Evolutionary conservation across 1,140 invertebrate species (phyloP).

Genomic region (Rhynchophorus ferrugineus): DNA sequence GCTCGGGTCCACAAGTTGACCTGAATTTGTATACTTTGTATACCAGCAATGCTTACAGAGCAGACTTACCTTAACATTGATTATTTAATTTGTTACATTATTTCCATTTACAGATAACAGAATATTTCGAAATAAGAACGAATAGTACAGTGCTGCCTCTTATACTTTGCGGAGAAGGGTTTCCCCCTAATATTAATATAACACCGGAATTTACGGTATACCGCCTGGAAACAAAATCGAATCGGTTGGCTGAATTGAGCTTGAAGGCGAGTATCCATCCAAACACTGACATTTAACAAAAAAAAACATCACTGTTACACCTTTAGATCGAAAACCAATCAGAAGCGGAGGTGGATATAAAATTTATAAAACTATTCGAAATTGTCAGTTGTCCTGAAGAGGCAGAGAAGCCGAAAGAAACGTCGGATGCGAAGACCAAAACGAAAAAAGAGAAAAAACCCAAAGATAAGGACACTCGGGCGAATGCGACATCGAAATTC

Average conservation of each 20-base stretch:
- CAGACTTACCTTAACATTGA: too few relatives aligned
- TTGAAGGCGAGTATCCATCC: too few relatives aligned
- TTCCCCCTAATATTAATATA: slow-evolving; percentile 10
- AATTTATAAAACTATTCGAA: slow-evolving; percentile 22
- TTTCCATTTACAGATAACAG: slow-evolving; percentile 17
- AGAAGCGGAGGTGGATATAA: slow-evolving; percentile 6
- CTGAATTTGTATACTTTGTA: too few relatives aligned
- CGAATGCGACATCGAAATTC: not conserved
- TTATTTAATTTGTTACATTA: too few relatives aligned
- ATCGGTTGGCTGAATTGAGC: slow-evolving; percentile 13
- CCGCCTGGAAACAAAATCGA: slow-evolving; percentile 11
- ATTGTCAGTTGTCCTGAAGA: slow-evolving; percentile 8
- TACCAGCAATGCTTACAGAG: too few relatives aligned
- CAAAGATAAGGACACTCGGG: slow-evolving; percentile 7
- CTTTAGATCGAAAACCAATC: slow-evolving; percentile 19
- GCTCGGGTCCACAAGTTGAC: too few relatives aligned
- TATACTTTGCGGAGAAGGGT: slow-evolving; percentile 20
- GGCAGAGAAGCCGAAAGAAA: not conserved
- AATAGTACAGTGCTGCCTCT: slow-evolving; percentile 22
- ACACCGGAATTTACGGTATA: slow-evolving; percentile 17
- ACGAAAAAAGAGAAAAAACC: slow-evolving; percentile 1
- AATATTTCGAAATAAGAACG: slow-evolving; percentile 26
- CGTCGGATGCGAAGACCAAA: not conserved
- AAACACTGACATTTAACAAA: too few relatives aligned
- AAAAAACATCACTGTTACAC: too few relatives aligned